A percentile compares a stretch with the other conserved stretches of the same genome.
Evolutionary conservation across 2,888 invertebrate genomes (phyloP).

Genomic region (Drosophila falleni): DNA sequence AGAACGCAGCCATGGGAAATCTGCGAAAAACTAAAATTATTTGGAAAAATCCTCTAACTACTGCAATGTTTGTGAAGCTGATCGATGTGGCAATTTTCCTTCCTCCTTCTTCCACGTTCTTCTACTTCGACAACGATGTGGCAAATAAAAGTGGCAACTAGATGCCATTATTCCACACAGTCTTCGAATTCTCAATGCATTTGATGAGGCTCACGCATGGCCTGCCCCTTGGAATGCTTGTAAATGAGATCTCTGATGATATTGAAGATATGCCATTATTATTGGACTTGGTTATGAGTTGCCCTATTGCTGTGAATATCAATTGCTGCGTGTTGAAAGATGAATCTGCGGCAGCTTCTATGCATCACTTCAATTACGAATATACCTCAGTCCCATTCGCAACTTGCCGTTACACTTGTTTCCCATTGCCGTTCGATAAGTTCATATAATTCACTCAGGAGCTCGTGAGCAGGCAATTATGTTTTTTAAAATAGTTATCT

Average conservation of each 20-base stretch:
- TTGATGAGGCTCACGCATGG: conserved; percentile 52
- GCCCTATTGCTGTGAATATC: conserved; percentile 29
- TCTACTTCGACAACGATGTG: background rate
- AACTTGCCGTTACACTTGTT: conserved; percentile 16
- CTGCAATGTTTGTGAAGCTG: conserved; percentile 42
- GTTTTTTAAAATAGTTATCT: background rate
- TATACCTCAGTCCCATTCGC: background rate
- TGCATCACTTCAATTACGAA: conserved; percentile 10
- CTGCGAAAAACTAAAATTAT: conserved; percentile 2
- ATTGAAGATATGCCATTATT: conserved; percentile 28
- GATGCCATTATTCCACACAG: conserved; percentile 36
- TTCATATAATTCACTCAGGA: conserved; percentile 6
- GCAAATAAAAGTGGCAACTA: conserved; percentile 52
- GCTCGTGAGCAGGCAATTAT: conserved; percentile 6
- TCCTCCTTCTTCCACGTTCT: background rate
- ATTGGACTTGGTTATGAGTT: conserved; percentile 26
- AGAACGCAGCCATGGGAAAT: conserved; percentile 42
- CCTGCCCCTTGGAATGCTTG: conserved; percentile 33
- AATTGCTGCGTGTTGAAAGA: conserved; percentile 21
- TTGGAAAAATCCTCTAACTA: conserved; percentile 16
- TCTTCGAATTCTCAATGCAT: conserved; percentile 24
- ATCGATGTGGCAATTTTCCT: conserved; percentile 55
- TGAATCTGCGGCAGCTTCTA: conserved; percentile 9
- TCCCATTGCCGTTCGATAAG: conserved; percentile 6
- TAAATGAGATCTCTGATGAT: conserved; percentile 45